A percentile compares a stretch with the other conserved stretches of the same genome.
Conservation (phyloP, 2,888 invertebrate genomes). For the Acleris cristana region DNA sequence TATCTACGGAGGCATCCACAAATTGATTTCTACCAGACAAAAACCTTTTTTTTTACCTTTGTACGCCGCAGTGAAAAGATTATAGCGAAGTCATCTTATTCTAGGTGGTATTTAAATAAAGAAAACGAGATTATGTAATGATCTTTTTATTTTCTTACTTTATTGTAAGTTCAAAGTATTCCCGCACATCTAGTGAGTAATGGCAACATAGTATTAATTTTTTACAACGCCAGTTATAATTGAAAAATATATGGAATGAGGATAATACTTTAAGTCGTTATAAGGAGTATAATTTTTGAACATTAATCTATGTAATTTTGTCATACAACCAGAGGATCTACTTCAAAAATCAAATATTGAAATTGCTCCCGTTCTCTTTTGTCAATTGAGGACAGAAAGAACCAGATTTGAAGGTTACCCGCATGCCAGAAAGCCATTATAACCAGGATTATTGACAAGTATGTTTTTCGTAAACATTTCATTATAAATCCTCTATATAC, state of each 20-base stretch:
- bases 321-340: conserved; percentile 10
- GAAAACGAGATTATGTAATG: conserved; percentile 38
- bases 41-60: too few relatives aligned
- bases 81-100: neutral
- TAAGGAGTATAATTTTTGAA: neutral
- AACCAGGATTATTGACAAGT: conserved; percentile 3
- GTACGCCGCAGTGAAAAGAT: too few relatives aligned
- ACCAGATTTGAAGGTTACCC: conserved; percentile 3
- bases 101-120: neutral
- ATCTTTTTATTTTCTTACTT: conserved; percentile 51
- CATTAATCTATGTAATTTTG: conserved; percentile 36
- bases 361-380: too few relatives aligned
- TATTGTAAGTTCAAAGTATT: conserved; percentile 42
- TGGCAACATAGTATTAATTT: conserved; percentile 9
- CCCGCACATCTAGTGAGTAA: conserved; percentile 44
- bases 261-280: neutral
- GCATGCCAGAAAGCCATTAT: conserved; percentile 10
- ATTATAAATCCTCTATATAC: conserved; percentile 33
- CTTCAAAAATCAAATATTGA: too few relatives aligned
- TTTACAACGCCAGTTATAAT: neutral
- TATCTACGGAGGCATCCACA: too few relatives aligned
- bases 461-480: conserved; percentile 9
- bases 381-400: too few relatives aligned
- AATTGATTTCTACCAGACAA: too few relatives aligned
- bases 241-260: neutral